Evolutionary conservation across 2,113 vertebrate species (phyloP).

Genomic region (Cyphomyrus plagiostoma): DNA sequence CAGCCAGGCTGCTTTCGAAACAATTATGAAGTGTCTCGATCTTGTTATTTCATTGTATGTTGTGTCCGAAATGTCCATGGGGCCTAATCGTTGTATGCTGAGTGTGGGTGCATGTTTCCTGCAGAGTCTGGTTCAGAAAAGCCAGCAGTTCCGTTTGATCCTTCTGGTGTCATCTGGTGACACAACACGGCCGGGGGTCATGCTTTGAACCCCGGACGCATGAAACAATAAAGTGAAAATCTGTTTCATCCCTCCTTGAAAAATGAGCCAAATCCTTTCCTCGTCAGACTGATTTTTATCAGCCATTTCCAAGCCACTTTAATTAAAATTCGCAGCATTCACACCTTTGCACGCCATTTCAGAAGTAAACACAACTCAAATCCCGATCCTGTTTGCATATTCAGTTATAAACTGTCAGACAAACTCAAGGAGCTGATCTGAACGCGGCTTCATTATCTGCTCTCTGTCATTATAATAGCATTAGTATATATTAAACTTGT

Average conservation of each 20-base stretch:
- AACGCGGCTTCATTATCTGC: neutral
- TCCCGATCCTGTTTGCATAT: neutral
- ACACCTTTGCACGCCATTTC: neutral
- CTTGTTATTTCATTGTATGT: neutral
- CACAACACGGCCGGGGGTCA: neutral
- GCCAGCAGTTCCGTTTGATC: neutral
- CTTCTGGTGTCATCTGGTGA: neutral
- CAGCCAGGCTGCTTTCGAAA: neutral
- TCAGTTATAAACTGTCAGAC: neutral
- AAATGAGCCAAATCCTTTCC: neutral
- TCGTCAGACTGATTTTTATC: neutral
- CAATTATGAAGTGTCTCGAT: neutral
- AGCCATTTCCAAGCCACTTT: no score
- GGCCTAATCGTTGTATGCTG: neutral
- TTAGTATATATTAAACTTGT: neutral
- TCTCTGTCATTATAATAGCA: neutral
- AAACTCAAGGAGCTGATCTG: neutral
- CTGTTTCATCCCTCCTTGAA: neutral
- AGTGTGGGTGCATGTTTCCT: neutral
- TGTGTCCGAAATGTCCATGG: neutral
- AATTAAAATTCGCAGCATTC: neutral
- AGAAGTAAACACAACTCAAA: neutral
- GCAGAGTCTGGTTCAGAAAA: neutral
- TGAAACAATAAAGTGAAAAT: neutral
- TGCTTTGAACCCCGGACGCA: neutral